These are phyloP conservation scores for Drosophila mojavensis DNA, from an alignment of 1,140 invertebrate genomes.

Conservation along the genomic window DNA sequence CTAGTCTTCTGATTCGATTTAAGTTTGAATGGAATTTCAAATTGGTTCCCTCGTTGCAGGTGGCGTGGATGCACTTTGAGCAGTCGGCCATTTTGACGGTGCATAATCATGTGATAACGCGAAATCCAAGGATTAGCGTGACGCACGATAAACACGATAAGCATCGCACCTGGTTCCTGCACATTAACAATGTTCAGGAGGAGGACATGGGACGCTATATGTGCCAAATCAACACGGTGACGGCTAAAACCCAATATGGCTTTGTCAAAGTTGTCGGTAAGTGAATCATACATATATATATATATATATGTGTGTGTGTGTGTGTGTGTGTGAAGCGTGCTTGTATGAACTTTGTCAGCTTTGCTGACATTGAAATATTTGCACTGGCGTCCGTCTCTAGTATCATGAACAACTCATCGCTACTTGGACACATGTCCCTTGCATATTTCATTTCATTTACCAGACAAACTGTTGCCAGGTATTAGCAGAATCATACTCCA, in stretches of 20 bases:
- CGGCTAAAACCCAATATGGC: conserved; percentile 95
- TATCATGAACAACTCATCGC: conserved; percentile 37
- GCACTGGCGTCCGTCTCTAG: conserved; percentile 33
- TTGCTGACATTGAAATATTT: conserved; percentile 53
- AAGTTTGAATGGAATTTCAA: too few species aligned
- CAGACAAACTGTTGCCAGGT: conserved; percentile 38
- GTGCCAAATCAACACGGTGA: conserved; percentile 98
- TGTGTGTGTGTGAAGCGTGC: background rate
- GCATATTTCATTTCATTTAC: conserved; percentile 60
- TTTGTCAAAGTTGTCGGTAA: conserved; percentile 97
- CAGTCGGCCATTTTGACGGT: conserved; percentile 96
- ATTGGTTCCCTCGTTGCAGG: conserved; percentile 86
- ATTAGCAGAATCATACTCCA: conserved; percentile 17
- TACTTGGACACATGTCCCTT: conserved; percentile 50
- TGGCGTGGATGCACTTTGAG: conserved; percentile 97
- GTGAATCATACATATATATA: conserved; percentile 70
- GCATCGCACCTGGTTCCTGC: conserved; percentile 95
- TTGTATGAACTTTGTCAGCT: conserved; percentile 39
- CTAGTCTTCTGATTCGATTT: too few species aligned
- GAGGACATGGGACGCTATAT: conserved; percentile 96
- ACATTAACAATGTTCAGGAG: conserved; percentile 95
- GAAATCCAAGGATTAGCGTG: conserved; percentile 95
- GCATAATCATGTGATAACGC: conserved; percentile 95
- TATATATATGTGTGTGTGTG: background rate
- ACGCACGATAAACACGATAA: conserved; percentile 89